Evolutionary conservation across 2,888 invertebrate genomes (phyloP), one percentile per base, ranked within the genome.

Genomic region (Idaea aversata): DNA sequence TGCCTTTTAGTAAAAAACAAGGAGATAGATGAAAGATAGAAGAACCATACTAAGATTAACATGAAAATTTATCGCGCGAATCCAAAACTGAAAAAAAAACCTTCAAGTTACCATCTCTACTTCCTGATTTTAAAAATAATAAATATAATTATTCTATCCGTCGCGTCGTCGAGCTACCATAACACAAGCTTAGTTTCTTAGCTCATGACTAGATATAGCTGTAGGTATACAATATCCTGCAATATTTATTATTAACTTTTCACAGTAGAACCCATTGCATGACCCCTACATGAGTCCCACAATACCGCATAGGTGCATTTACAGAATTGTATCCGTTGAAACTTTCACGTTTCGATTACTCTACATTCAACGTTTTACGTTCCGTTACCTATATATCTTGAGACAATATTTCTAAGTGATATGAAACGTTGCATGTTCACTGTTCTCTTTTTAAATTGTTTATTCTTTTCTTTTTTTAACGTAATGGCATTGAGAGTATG

Each of bases 401-500:
- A 74, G 72, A 74, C 74, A 67, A 63, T 36, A 61, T 47, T 61
- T 57, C 65, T 16, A 59, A 59, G 16, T 59, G 59, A 25, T 25
- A 59, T 59, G 34, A 6, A 16, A 16, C 59, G 34, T 59, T 59
- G 59, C 59, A 65, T 59, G 74, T 72, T 72, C 65, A 71, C 70
- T 90, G 74, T 71, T 90, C 88, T 89, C 87, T 88, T 86, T 84
- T 84, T 83, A 84, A 85, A 90, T 87, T 86, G 88, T 86, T 88
- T 84, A 86, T 86, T 82, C 88, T 64, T 61, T 64, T 67, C 47
- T 47, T 10, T 47, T 47, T 47, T 47, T 47, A 13, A 5, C 25
- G 25, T 25, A 25, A 25, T 25, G 25, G 47, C 13, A 47, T 13
- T 10, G 7, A 47, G 13, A 13, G 10, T 10, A 10, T 6, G 10